Conservation (phyloP, 2,888 invertebrate genomes). For the Cryptosula pallasiana region DNA sequence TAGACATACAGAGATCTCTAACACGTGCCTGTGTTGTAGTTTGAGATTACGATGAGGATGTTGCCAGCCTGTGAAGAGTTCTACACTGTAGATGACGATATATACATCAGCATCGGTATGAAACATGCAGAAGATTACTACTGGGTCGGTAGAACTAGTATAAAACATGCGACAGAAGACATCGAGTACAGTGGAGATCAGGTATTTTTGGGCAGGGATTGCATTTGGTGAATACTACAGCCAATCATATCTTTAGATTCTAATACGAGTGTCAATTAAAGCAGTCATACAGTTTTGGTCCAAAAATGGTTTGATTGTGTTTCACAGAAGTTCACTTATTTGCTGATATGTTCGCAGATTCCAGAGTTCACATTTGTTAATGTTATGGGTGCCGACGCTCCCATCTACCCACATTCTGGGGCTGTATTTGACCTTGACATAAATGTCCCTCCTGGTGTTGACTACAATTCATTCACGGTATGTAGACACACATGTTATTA, state of each 20-base stretch:
- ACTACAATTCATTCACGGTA: neutral
- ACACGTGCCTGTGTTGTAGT: neutral
- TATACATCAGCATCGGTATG: conserved; percentile 12
- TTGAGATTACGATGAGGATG: neutral
- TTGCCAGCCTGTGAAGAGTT: neutral
- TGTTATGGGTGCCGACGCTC: conserved; percentile 5
- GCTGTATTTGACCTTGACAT: conserved; percentile 21
- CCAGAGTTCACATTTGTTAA: conserved; percentile 19
- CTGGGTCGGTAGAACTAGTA: neutral
- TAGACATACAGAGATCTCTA: too few relatives aligned
- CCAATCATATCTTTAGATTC: too few relatives aligned
- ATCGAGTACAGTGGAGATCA: conserved; percentile 10
- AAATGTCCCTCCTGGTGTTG: conserved; percentile 9
- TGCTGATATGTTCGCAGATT: too few relatives aligned
- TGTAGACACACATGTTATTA: neutral
- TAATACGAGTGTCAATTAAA: too few relatives aligned
- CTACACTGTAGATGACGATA: neutral
- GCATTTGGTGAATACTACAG: too few relatives aligned
- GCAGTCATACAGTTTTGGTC: too few relatives aligned
- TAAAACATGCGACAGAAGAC: neutral
- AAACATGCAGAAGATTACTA: conserved; percentile 20
- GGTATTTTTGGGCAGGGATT: too few relatives aligned
- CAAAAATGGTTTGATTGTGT: too few relatives aligned
- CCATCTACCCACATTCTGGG: neutral
- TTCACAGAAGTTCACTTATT: too few relatives aligned